Base-by-base conservation (phyloP, 2,797 vertebrate species). In the Gallinago stenura region DNA sequence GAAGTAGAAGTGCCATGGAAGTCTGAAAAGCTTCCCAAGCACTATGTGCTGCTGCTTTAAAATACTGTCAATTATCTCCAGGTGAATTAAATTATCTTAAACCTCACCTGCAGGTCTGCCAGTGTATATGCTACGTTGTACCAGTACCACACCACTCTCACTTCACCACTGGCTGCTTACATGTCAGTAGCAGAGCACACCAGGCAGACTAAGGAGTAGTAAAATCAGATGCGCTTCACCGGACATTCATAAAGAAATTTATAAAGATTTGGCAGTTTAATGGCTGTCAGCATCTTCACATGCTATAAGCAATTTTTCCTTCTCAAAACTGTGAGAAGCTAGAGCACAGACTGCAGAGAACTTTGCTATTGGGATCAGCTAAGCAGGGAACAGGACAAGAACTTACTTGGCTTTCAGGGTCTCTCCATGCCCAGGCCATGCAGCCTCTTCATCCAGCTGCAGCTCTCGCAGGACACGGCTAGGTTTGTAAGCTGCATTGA, bases 321-420 rank as follows among this genome's bases (percentile, higher is more conserved):
- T 35, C 39, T 46, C 33, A 53, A 46, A 81, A 71, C 78, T 1
- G 1, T 2, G 30, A 33, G 43, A 66, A 69, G 15, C 31, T 70
- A 70, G 85, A 95, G 81, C 48, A 53, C 2, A 31, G 57, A 31
- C 20, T 65, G 37, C 39, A 90, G n/a, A 57, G 46, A 50, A 73
- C 17, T 56, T 9, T 68, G 53, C 39, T 43, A n/a, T 3, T 64
- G 43, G 35, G 50, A 45, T 35, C 35, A 73, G 54, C 7, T 12
- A 19, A 70, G 28, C 5, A 8, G 57, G 13, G 30, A 81, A 79
- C 1, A 64, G 65, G 73, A 43, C 20, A 77, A 31, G 54, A 56
- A 96, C 98, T 99, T 97, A 99, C 99, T 99, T 99, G 98, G 99
- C 99, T 98, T 99, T 99, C 51, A 99, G 98, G 70, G 99, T 99